A percentile compares a stretch with the other conserved stretches of the same genome.
These are phyloP conservation scores for Lasioglossum pauxillum DNA, from an alignment of 2,888 invertebrate genomes.

Conservation along the genomic window DNA sequence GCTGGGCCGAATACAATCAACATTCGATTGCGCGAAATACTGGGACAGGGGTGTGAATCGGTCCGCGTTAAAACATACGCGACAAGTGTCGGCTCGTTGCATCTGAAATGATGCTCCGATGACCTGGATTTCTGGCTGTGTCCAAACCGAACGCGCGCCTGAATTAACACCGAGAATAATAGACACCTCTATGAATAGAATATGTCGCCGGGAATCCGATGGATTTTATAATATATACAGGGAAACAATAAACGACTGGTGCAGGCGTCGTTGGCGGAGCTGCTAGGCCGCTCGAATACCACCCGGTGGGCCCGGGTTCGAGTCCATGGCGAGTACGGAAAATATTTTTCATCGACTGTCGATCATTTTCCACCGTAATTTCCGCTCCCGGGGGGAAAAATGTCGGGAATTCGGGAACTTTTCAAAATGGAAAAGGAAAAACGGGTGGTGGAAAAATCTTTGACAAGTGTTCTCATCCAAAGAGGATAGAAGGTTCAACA, in stretches of 20 bases:
- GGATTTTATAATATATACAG: constrained; percentile 4
- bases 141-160: constrained; percentile 1
- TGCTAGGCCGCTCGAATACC: neutral
- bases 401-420: neutral
- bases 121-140: constrained; percentile 6
- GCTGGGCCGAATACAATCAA: constrained; percentile 44
- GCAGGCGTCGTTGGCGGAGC: neutral
- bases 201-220: neutral
- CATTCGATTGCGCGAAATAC: constrained; percentile 31
- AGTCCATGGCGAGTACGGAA: neutral
- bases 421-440: neutral
- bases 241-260: neutral
- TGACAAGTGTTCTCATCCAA: neutral
- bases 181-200: neutral
- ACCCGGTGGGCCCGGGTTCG: neutral
- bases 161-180: constrained; percentile 2
- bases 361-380: neutral
- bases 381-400: neutral
- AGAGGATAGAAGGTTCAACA: neutral
- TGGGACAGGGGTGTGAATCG: neutral
- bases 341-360: neutral
- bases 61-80: neutral
- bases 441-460: neutral
- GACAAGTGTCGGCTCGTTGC: constrained; percentile 4
- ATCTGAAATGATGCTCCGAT: constrained; percentile 9